Evolutionary conservation across 2,113 vertebrate species (phyloP).

Genomic region (Actinemys pallida): DNA sequence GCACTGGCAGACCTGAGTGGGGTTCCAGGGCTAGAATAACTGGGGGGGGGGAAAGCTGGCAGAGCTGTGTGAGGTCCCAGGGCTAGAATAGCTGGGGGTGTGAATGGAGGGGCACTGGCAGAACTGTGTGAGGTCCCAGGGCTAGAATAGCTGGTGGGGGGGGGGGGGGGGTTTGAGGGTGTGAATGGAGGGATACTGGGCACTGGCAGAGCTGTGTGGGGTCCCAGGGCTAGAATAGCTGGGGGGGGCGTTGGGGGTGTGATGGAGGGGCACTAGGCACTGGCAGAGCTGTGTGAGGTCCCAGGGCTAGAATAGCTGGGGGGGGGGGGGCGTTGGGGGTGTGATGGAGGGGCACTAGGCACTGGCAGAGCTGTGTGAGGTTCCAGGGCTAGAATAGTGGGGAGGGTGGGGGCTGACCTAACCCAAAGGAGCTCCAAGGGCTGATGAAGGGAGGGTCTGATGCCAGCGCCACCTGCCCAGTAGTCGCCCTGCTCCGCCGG

Average conservation of each 20-base stretch:
- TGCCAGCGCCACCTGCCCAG: background rate
- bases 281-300: background rate
- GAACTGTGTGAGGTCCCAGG: background rate
- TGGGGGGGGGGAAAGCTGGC: background rate
- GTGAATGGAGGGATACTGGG: too few relatives aligned
- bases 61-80: background rate
- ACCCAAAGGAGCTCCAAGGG: background rate
- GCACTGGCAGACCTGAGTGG: background rate
- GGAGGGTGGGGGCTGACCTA: background rate
- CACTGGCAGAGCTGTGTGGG: background rate
- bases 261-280: background rate
- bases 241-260: too few relatives aligned
- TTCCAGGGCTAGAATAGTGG: background rate
- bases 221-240: background rate
- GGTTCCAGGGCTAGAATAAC: background rate
- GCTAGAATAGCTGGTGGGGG: too few relatives aligned
- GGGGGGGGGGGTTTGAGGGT: too few relatives aligned
- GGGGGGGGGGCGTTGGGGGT: too few relatives aligned
- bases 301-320: background rate
- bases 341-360: too few relatives aligned
- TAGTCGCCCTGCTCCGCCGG: background rate
- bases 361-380: background rate
- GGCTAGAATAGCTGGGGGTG: background rate
- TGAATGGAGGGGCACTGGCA: background rate
- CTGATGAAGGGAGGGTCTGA: background rate